Conservation (phyloP, 2,797 vertebrate species). For the Onychomys torridus region DNA sequence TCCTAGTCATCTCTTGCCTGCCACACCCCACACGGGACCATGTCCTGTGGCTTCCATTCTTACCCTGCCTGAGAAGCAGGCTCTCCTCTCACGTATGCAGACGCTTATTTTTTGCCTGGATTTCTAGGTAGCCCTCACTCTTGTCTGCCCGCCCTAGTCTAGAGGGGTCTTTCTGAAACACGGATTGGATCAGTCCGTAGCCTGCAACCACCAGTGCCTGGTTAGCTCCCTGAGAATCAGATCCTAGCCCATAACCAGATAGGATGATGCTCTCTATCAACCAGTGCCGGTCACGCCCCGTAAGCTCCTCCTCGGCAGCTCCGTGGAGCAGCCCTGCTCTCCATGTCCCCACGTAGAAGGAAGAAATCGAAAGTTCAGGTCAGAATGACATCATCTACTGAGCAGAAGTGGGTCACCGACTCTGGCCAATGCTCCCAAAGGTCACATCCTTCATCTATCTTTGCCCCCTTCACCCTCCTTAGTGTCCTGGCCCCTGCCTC, state of each 20-base stretch:
- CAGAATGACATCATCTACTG: neutral
- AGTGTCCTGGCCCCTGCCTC: neutral
- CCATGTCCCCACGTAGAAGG: neutral
- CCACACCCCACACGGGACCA: too few species aligned
- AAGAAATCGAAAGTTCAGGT: constrained; percentile 34
- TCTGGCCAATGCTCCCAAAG: neutral
- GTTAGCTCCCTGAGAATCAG: neutral
- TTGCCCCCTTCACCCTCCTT: neutral
- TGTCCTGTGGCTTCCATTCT: neutral
- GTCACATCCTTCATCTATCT: neutral
- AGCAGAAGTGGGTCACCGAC: neutral
- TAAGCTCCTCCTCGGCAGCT: neutral
- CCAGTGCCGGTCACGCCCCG: neutral
- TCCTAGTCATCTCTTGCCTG: neutral
- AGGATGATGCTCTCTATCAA: neutral
- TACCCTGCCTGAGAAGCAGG: neutral
- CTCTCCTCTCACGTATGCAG: neutral
- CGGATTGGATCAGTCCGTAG: neutral
- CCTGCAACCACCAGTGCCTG: neutral
- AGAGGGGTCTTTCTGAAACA: constrained; percentile 38
- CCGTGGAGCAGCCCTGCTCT: neutral
- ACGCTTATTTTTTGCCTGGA: neutral
- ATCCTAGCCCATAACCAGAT: neutral
- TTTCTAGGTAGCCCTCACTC: neutral
- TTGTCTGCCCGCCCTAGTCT: neutral